Percentiles rank a stretch among this genome's conserved stretches.
These are phyloP conservation scores for Agrochola lota DNA, from an alignment of 2,888 invertebrate genomes.

Conservation along the genomic window DNA sequence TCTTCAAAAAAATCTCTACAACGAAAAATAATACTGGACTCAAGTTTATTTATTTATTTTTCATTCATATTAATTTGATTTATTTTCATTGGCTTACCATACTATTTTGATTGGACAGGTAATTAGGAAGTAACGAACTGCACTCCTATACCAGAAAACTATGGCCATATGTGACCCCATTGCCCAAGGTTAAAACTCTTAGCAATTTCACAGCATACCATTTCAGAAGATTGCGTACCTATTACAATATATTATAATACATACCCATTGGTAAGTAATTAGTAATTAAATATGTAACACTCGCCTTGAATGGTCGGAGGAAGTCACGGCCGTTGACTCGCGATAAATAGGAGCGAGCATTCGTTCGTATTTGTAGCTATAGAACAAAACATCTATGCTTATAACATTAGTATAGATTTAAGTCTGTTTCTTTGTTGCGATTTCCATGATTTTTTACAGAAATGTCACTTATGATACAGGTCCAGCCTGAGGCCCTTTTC, in stretches of 20 bases:
- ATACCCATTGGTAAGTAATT: slow-evolving; percentile 40
- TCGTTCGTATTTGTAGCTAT: slow-evolving; percentile 13
- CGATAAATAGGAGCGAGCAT: slow-evolving; percentile 66
- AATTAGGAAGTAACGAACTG: background rate
- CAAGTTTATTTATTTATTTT: background rate
- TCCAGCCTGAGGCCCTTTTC: too few species aligned
- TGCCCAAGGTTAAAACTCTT: slow-evolving; percentile 13
- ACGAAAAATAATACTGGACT: background rate
- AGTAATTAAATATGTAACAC: slow-evolving; percentile 59
- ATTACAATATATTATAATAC: slow-evolving; percentile 25
- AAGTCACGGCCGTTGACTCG: slow-evolving; percentile 77
- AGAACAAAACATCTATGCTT: slow-evolving; percentile 19
- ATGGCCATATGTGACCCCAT: slow-evolving; percentile 2
- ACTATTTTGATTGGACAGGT: background rate
- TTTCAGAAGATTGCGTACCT: slow-evolving; percentile 23
- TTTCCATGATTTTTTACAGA: too few species aligned
- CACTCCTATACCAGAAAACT: background rate
- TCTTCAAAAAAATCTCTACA: background rate
- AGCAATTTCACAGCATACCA: slow-evolving; percentile 5
- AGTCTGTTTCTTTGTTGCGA: too few species aligned
- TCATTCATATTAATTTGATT: background rate
- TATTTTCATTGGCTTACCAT: background rate
- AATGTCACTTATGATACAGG: too few species aligned
- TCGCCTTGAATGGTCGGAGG: slow-evolving; percentile 71
- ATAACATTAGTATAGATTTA: background rate